Percentiles rank a stretch among this genome's conserved stretches.
Evolutionary conservation across 2,888 invertebrate genomes (phyloP).

Genomic region (Monoplex corrugatus): DNA sequence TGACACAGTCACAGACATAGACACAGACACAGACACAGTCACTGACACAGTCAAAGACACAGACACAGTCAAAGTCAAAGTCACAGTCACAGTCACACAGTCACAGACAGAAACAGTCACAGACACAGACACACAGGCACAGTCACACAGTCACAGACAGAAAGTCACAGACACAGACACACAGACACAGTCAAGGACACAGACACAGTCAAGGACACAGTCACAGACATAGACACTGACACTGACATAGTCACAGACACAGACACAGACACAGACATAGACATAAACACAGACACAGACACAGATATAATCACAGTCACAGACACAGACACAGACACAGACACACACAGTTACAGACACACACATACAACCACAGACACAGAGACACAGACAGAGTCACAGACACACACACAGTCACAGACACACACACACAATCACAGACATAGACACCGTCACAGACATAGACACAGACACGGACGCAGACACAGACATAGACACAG

Average conservation of each 20-base stretch:
- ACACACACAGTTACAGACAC: not conserved
- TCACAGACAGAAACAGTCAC: not conserved
- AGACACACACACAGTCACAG: not conserved
- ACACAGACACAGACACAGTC: not conserved
- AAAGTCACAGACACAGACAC: not conserved
- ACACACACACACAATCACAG: not conserved
- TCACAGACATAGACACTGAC: constrained; percentile 5
- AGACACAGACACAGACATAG: constrained; percentile 16
- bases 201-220: constrained; percentile 27
- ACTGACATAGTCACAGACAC: constrained; percentile 2
- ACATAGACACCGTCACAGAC: not conserved
- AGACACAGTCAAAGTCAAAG: not conserved
- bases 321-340: not conserved
- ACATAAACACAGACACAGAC: not conserved
- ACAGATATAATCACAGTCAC: not conserved
- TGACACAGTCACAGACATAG: not conserved
- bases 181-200: not conserved
- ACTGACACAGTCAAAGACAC: not conserved
- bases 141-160: not conserved
- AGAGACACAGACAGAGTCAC: not conserved
- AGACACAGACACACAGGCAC: not conserved
- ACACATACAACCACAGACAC: constrained; percentile 2
- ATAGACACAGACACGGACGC: not conserved
- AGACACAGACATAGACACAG: not conserved
- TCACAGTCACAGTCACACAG: not conserved